phyloP scores from a whole-genome alignment of 1,140 invertebrate species.

The Platyscapa corneri region DNA sequence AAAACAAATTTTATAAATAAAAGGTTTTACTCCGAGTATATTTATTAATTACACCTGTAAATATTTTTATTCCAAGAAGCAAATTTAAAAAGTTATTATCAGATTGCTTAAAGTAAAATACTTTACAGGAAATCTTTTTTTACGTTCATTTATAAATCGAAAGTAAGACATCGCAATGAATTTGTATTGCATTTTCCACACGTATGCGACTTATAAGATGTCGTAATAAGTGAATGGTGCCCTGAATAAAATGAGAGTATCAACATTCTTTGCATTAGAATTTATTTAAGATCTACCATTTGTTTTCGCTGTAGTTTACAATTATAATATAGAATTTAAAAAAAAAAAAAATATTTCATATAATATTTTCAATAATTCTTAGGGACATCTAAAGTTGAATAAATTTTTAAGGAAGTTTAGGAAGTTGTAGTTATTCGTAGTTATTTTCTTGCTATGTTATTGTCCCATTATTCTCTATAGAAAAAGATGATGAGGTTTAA shows the following conservation, averaged over 20 bases:
- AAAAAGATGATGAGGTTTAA: neutral
- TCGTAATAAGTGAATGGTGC: constrained; percentile 51
- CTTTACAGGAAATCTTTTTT: neutral
- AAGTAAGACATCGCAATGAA: constrained; percentile 24
- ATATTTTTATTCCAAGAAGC: neutral
- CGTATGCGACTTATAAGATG: constrained; percentile 35
- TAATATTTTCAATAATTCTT: too few relatives aligned
- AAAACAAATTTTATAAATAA: too few relatives aligned
- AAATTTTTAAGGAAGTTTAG: too few relatives aligned
- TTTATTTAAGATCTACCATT: neutral
- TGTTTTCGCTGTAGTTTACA: neutral
- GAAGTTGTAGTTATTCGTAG: too few relatives aligned
- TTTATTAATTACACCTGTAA: neutral
- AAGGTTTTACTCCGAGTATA: too few relatives aligned
- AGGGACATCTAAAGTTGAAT: too few relatives aligned
- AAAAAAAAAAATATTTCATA: too few relatives aligned
- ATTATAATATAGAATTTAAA: neutral
- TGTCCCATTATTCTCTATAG: too few relatives aligned
- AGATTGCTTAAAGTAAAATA: neutral
- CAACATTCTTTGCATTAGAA: constrained; percentile 38
- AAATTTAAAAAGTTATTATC: neutral
- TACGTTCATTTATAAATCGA: neutral
- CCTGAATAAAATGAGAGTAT: constrained; percentile 48
- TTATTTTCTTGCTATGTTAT: too few relatives aligned
- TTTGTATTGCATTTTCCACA: constrained; percentile 29